A percentile compares a stretch with the other conserved stretches of the same genome.
Evolutionary conservation across 2,113 vertebrate species (phyloP).

Genomic region (Neopipo cinnamomea): DNA sequence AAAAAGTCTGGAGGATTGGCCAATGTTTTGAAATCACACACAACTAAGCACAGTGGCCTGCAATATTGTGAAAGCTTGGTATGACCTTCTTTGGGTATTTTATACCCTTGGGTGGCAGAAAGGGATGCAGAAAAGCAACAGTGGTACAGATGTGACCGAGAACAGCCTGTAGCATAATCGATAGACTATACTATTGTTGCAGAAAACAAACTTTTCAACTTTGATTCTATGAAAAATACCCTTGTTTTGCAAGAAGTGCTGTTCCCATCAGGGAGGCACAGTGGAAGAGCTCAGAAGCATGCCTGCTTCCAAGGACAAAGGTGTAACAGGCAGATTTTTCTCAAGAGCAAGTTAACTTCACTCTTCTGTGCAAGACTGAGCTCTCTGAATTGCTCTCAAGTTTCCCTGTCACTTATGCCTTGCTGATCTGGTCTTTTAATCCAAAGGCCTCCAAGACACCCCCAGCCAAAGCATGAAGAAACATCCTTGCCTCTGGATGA

Average conservation of each 20-base stretch:
- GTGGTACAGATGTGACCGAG: background rate
- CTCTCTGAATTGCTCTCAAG: background rate
- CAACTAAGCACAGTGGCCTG: background rate
- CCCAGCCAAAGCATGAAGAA: background rate
- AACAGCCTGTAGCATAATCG: background rate
- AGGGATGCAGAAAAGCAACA: background rate
- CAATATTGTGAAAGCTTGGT: background rate
- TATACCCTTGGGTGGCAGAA: background rate
- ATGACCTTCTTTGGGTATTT: background rate
- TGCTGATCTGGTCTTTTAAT: background rate
- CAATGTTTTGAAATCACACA: background rate
- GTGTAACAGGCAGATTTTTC: background rate
- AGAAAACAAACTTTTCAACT: background rate
- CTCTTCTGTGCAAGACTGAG: background rate
- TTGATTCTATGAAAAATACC: background rate
- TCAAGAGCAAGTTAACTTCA: background rate
- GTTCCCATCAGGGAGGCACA: background rate
- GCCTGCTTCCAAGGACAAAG: background rate
- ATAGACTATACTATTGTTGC: background rate
- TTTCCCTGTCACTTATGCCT: background rate
- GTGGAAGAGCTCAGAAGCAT: background rate
- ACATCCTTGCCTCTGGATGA: background rate
- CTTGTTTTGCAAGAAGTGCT: background rate
- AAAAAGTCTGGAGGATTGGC: background rate
- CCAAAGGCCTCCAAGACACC: background rate